Evolutionary conservation across 2,888 invertebrate species (phyloP), one percentile per base, ranked within the genome.

Genomic region (Dexiosoma caninum): DNA sequence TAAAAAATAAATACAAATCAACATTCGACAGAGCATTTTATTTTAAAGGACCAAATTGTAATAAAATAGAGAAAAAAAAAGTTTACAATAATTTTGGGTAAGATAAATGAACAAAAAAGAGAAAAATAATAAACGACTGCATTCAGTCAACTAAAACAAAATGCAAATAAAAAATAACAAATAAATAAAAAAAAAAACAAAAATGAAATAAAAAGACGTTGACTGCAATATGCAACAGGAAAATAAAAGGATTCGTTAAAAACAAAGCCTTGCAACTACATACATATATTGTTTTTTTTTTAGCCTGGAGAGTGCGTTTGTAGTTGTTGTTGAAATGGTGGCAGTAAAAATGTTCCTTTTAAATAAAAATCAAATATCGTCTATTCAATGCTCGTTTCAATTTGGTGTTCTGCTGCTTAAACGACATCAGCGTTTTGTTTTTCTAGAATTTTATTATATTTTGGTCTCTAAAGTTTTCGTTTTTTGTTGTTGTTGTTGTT

Each of bases 301-400:
- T 3, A 16, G 19, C 35, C 32, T 23, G 12, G 44, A 46, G 16
- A 16, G 57, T 23, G 27, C 19, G 19, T n/a, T 51, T 42, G 14
- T 23, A 14, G 14, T 27, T 37, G 21, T 19, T 8, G 27, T 16
- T 67, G 35, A 27, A 57, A 12, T 67, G 57, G 9, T 62, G 32
- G 40, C 32, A 49, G 70, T 35, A 40, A 35, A 64, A 57, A 57
- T 71, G 64, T 57, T 71, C 53, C n/a, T 53, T 70, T 70, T 77
- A 70, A 71, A 71, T 71, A 59, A 71, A 77, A 77, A 57, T 70
- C 70, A 70, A 77, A 77, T 71, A 77, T 77, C 77, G 49, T 23
- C 32, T 55, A 77, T 70, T 77, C 70, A 77, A 57, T 77, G 64
- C 70, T 71, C 64, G 77, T 71, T 71, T 64, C 70, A 49, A 71